A percentile compares a stretch with the other conserved stretches of the same genome.
These are phyloP conservation scores for Daphoenositta chrysoptera DNA, from an alignment of 2,113 vertebrate species.

Conservation along the genomic window DNA sequence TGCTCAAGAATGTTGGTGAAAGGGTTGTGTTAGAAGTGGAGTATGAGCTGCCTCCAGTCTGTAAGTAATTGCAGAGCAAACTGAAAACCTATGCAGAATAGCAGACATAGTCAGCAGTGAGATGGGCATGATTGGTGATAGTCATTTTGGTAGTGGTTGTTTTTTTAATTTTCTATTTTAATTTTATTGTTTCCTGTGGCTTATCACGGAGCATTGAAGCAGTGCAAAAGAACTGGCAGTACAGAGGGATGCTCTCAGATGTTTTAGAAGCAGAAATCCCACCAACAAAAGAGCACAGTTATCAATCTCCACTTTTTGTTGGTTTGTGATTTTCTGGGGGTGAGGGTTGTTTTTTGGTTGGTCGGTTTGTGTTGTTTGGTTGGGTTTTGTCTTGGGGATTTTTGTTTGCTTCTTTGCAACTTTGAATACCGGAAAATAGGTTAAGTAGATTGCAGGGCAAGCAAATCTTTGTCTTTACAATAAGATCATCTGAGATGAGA, in stretches of 20 bases:
- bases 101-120: neutral
- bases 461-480: neutral
- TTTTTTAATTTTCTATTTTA: neutral
- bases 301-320: neutral
- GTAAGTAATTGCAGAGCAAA: slow-evolving; percentile 77
- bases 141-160: neutral
- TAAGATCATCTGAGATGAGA: neutral
- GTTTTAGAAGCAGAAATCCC: neutral
- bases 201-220: neutral
- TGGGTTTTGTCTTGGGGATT: neutral
- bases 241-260: neutral
- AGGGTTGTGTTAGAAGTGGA: slow-evolving; percentile 95
- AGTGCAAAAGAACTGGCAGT: neutral
- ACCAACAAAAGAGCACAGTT: neutral
- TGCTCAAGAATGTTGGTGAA: slow-evolving; percentile 96
- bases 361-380: neutral
- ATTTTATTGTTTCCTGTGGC: neutral
- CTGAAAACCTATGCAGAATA: neutral
- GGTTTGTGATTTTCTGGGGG: neutral
- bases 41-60: slow-evolving; percentile 91
- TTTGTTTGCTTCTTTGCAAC: neutral
- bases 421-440: neutral
- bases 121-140: neutral
- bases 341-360: neutral
- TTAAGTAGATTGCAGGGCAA: neutral